These are phyloP conservation scores for Thripadectes ignobilis DNA, from an alignment of 2,797 vertebrate species.

Conservation along the genomic window DNA sequence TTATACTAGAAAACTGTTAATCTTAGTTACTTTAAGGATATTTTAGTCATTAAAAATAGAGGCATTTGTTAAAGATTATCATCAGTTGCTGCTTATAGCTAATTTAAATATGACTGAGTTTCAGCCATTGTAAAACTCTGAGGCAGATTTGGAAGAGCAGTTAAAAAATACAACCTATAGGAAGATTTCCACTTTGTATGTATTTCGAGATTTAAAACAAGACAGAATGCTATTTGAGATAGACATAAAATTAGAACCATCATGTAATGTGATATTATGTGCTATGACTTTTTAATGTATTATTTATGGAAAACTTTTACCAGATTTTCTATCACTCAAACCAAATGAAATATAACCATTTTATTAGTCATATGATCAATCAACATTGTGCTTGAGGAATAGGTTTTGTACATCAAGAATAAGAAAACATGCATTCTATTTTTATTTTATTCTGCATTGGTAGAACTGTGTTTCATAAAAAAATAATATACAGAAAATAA, in stretches of 20 bases:
- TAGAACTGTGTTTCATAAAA: background rate
- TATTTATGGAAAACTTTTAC: slow-evolving; percentile 42
- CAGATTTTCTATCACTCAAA: slow-evolving; percentile 40
- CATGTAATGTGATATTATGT: slow-evolving; percentile 28
- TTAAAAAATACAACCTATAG: background rate
- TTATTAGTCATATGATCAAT: slow-evolving; percentile 22
- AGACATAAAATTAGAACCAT: slow-evolving; percentile 43
- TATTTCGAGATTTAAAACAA: slow-evolving; percentile 59
- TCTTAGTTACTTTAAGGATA: background rate
- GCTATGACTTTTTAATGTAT: slow-evolving; percentile 49
- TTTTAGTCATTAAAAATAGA: background rate
- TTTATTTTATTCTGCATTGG: slow-evolving; percentile 17
- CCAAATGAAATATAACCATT: slow-evolving; percentile 32
- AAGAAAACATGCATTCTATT: background rate
- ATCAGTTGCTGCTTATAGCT: background rate
- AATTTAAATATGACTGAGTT: slow-evolving; percentile 21
- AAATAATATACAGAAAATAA: slow-evolving; percentile 6
- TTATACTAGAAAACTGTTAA: background rate
- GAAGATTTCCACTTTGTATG: background rate
- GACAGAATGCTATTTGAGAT: slow-evolving; percentile 32
- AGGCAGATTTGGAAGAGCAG: background rate
- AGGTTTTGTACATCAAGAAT: background rate
- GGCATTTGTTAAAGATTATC: slow-evolving; percentile 6
- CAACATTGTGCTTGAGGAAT: background rate
- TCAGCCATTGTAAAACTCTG: background rate